Evolutionary conservation across 2,113 vertebrate genomes (phyloP), one percentile per base, ranked within the genome.

Genomic region (Mugil cephalus): DNA sequence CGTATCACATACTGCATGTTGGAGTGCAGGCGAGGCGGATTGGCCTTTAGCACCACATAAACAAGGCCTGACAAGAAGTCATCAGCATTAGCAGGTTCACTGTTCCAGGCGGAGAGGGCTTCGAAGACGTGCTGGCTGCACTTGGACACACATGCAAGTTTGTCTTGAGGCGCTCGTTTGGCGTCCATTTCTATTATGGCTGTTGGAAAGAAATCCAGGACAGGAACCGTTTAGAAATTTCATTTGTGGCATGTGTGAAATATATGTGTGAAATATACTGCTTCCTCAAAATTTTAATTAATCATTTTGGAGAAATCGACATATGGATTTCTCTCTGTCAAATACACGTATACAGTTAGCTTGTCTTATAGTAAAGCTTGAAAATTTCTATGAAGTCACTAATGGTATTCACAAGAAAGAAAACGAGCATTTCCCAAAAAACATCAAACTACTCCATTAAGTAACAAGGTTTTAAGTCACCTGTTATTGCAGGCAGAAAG

Each of bases 151-250:
- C 93, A 95, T 1, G 87, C 53, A 4, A 95, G 91, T 81, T 95
- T 95, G 83, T 95, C 94, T 82, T 95, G 94, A 13, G 94, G 94
- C 0, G 94, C 93, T 58, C 94, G 89, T 84, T 94, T 94, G 54
- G 94, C 93, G 54, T 95, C 94, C 93, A 95, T 94, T 87, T 95
- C 94, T 15, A 94, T 92, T 53, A 95, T 92, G 18, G 94, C 94
- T 94, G 78, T 73, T 46, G 8, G 14, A 40, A 59, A 69, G 40
- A 43, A 62, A 12, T 30, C 24, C 24, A 30, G 24, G 24, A 30
- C 24, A 30, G 24, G 24, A 30, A 30, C 24, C 2, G 24, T 30
- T 30, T 30, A 30, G 24, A 30, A 30, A 30, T 30, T 30, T 30
- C n/a, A n/a, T n/a, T n/a, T n/a, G n/a, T n/a, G n/a, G 24, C 24